Evolutionary conservation across 2,888 invertebrate species (phyloP).

Genomic region (Callyntrura sp.): DNA sequence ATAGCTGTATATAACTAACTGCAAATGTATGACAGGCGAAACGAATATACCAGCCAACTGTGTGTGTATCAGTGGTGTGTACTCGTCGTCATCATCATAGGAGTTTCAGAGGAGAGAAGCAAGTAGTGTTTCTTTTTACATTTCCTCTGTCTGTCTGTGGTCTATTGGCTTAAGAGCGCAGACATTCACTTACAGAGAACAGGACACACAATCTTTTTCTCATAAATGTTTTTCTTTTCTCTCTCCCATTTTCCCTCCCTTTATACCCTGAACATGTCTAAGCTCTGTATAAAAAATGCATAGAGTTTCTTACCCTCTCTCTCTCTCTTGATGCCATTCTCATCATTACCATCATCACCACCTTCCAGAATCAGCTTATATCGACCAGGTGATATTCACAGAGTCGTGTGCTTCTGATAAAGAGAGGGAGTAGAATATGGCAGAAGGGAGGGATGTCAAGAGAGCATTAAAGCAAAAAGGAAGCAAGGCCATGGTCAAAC

Average conservation of each 20-base stretch:
- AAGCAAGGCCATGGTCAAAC: slow-evolving; percentile 68
- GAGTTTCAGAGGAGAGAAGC: background rate
- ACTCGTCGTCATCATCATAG: too few species aligned
- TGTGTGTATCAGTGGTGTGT: background rate
- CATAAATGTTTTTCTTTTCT: slow-evolving; percentile 29
- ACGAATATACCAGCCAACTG: background rate
- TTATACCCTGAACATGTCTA: too few species aligned
- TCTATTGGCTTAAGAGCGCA: background rate
- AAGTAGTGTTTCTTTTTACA: slow-evolving; percentile 28
- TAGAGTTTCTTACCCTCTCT: slow-evolving; percentile 31
- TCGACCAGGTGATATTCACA: slow-evolving; percentile 31
- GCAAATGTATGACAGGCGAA: slow-evolving; percentile 33
- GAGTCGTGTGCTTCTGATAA: background rate
- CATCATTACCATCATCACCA: slow-evolving; percentile 18
- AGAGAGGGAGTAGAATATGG: background rate
- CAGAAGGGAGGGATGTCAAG: slow-evolving; percentile 28
- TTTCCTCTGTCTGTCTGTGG: slow-evolving; percentile 21
- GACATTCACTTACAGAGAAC: background rate
- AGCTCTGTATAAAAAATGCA: slow-evolving; percentile 43
- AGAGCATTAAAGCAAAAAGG: slow-evolving; percentile 39
- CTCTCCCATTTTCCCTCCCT: too few species aligned
- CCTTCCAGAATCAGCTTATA: slow-evolving; percentile 19
- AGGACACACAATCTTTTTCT: slow-evolving; percentile 56
- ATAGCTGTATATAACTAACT: background rate
- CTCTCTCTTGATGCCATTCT: slow-evolving; percentile 3